Percentiles rank a stretch among this genome's conserved stretches.
Conservation (phyloP, 2,113 vertebrate genomes). For the Cryptotis parvus region DNA sequence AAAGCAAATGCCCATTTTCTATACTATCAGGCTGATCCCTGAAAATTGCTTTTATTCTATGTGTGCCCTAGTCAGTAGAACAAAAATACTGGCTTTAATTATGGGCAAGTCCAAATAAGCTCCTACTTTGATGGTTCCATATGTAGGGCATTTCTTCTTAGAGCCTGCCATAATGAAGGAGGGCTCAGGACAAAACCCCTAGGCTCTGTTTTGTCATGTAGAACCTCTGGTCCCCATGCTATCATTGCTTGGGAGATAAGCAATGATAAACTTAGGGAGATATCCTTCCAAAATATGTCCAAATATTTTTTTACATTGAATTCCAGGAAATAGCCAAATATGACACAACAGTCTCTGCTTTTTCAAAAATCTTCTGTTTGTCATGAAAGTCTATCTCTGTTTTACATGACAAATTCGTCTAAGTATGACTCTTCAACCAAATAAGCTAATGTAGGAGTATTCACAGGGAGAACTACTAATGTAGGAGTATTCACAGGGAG, state of each 20-base stretch:
- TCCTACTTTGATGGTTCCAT: background rate
- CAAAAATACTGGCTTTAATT: background rate
- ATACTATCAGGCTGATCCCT: too few relatives aligned
- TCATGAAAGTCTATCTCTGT: background rate
- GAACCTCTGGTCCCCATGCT: background rate
- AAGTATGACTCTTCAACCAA: constrained; percentile 3
- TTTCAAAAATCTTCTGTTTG: constrained; percentile 24
- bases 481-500: background rate
- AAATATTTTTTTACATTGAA: background rate
- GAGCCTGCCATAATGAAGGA: background rate
- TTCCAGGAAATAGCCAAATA: constrained; percentile 9
- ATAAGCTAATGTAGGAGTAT: background rate
- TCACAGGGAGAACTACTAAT: background rate
- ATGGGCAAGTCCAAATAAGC: background rate
- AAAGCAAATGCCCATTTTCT: too few relatives aligned
- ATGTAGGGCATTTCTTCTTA: background rate
- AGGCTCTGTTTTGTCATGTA: background rate
- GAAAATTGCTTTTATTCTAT: background rate
- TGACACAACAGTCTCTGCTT: background rate
- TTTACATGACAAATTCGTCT: constrained; percentile 31
- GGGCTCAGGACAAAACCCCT: background rate
- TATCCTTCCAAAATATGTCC: constrained; percentile 28
- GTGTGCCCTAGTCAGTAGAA: background rate
- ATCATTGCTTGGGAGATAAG: rapidly evolving
- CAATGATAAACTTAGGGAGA: too few relatives aligned